A percentile compares a stretch with the other conserved stretches of the same genome.
phyloP scores from a whole-genome alignment of 2,888 invertebrate genomes.

The Amaurobius ferox region DNA sequence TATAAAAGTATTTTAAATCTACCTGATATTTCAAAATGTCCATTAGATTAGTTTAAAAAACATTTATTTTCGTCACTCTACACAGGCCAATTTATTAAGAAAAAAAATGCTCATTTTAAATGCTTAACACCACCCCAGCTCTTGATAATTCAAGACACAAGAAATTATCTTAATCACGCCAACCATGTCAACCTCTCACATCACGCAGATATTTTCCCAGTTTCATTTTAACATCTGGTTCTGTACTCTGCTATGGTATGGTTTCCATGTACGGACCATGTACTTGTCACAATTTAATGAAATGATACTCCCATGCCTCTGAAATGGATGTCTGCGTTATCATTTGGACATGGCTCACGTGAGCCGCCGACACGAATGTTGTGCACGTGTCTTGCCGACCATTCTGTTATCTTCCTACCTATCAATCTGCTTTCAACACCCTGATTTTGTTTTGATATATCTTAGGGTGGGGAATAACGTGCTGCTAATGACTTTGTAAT shows the following conservation, averaged over 20 bases:
- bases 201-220: background rate
- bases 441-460: background rate
- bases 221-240: background rate
- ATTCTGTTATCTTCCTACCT: background rate
- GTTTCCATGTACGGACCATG: background rate
- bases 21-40: too few relatives aligned
- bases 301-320: slow-evolving; percentile 5
- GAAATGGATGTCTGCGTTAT: background rate
- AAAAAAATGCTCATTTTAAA: too few relatives aligned
- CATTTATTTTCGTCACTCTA: too few relatives aligned
- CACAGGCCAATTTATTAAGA: too few relatives aligned
- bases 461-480: background rate
- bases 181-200: background rate
- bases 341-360: background rate
- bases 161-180: background rate
- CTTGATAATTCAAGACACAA: too few relatives aligned
- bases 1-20: too few relatives aligned
- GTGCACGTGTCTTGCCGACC: background rate
- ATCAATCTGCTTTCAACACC: background rate
- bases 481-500: too few relatives aligned
- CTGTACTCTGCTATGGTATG: background rate
- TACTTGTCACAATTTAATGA: slow-evolving; percentile 12
- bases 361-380: background rate
- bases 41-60: too few relatives aligned
- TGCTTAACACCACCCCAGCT: too few relatives aligned